phyloP scores from a whole-genome alignment of 2,888 invertebrate species.

The Athalia cordata region DNA sequence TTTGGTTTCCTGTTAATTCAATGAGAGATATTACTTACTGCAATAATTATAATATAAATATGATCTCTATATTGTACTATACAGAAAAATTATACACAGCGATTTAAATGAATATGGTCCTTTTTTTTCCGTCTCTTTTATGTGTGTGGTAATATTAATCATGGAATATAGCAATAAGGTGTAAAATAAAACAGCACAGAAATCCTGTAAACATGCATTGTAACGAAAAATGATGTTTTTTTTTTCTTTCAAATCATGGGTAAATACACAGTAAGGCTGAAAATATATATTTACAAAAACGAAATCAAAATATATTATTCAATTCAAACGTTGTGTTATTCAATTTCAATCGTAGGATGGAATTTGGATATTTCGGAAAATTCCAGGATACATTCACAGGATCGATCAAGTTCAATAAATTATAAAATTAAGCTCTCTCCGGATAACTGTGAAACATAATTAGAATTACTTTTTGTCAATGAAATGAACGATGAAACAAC shows the following conservation, averaged over 20 bases:
- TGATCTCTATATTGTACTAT: slow-evolving; percentile 51
- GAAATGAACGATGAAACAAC: slow-evolving; percentile 14
- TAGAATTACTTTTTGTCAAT: background rate
- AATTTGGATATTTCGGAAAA: slow-evolving; percentile 27
- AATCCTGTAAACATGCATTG: slow-evolving; percentile 71
- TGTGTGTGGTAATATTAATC: slow-evolving; percentile 45
- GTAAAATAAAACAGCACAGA: slow-evolving; percentile 58
- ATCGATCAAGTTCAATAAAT: slow-evolving; percentile 10
- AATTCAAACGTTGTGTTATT: slow-evolving; percentile 34
- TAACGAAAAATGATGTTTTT: slow-evolving; percentile 55
- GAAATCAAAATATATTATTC: slow-evolving; percentile 40
- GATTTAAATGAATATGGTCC: slow-evolving; percentile 55
- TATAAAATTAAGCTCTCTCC: background rate
- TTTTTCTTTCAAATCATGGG: slow-evolving; percentile 37
- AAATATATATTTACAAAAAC: slow-evolving; percentile 46
- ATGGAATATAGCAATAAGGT: slow-evolving; percentile 53
- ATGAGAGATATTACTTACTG: slow-evolving; percentile 69
- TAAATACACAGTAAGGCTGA: slow-evolving; percentile 48
- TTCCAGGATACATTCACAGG: slow-evolving; percentile 39
- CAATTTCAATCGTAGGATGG: slow-evolving; percentile 32
- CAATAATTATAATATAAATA: slow-evolving; percentile 61
- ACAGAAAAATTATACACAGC: slow-evolving; percentile 53
- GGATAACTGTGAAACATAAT: no score
- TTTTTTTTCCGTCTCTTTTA: slow-evolving; percentile 37
- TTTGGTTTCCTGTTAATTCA: slow-evolving; percentile 71